Percentiles rank a stretch among this genome's conserved stretches.
phyloP scores from a whole-genome alignment of 2,113 vertebrate genomes.

The Emydura subglobosa region DNA sequence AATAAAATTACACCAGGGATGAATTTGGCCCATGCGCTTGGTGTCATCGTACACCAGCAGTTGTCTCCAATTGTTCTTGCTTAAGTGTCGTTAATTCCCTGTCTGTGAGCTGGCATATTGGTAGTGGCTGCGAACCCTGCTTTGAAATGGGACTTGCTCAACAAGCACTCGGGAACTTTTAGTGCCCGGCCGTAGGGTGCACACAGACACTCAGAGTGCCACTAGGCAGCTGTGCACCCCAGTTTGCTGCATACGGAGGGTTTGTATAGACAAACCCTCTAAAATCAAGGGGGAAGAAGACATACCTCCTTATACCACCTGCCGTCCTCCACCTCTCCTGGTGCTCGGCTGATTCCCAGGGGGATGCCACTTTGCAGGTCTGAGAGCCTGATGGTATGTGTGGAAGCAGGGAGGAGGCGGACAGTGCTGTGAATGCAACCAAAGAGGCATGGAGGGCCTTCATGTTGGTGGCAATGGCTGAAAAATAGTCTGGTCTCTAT shows the following conservation, averaged over 20 bases:
- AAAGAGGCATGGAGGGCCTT: too few relatives aligned
- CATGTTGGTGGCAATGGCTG: too few relatives aligned
- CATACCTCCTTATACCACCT: background rate
- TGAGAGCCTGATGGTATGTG: background rate
- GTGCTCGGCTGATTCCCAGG: too few relatives aligned
- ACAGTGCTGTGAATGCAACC: background rate
- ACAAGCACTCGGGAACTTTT: too few relatives aligned
- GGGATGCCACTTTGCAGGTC: background rate
- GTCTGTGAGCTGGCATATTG: background rate
- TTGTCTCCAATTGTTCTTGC: background rate
- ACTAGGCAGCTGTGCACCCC: background rate
- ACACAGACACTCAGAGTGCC: too few relatives aligned
- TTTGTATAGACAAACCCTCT: background rate
- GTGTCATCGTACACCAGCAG: background rate
- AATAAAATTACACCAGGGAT: background rate
- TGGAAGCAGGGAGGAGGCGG: fast-evolving
- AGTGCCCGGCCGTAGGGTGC: too few relatives aligned
- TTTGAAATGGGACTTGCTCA: background rate
- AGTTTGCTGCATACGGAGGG: background rate
- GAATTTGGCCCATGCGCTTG: background rate
- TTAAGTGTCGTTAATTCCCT: background rate
- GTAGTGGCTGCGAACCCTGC: background rate
- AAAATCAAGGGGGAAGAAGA: background rate
- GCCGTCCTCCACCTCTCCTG: fast-evolving
- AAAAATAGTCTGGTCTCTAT: background rate